Conservation (phyloP, 2,113 vertebrate genomes). For the Neodon shergylaensis region DNA sequence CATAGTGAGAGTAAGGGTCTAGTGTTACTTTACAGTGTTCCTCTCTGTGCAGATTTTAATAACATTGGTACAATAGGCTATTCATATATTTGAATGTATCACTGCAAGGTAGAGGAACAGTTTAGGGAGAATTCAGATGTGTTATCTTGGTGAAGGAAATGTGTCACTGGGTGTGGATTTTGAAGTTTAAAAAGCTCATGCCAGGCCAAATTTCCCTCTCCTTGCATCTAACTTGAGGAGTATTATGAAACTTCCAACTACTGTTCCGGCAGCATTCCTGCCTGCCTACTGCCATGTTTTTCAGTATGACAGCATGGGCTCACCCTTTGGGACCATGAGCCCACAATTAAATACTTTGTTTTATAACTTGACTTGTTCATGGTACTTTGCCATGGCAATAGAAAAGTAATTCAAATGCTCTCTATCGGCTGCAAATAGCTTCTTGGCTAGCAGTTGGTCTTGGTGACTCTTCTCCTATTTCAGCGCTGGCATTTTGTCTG, state of each 20-base stretch:
- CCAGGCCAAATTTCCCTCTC: background rate
- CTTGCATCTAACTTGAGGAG: background rate
- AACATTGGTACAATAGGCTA: background rate
- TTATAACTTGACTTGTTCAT: background rate
- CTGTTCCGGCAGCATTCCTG: background rate
- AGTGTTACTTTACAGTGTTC: background rate
- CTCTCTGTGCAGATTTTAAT: background rate
- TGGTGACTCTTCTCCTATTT: background rate
- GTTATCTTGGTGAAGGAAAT: background rate
- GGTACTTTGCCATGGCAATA: background rate
- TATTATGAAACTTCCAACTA: background rate
- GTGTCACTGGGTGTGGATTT: background rate
- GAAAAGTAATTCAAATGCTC: background rate
- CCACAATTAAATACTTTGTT: background rate
- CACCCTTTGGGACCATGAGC: too few species aligned
- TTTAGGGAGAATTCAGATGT: background rate
- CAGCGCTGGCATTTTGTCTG: background rate
- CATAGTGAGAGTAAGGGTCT: background rate
- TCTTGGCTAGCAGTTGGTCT: background rate
- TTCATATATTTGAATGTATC: background rate
- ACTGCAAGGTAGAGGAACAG: accelerated
- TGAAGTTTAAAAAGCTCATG: background rate
- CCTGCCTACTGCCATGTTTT: background rate
- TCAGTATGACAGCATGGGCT: too few species aligned
- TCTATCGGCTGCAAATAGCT: background rate